Conservation (phyloP, 2,113 vertebrate species). For the Anolis carolinensis region DNA sequence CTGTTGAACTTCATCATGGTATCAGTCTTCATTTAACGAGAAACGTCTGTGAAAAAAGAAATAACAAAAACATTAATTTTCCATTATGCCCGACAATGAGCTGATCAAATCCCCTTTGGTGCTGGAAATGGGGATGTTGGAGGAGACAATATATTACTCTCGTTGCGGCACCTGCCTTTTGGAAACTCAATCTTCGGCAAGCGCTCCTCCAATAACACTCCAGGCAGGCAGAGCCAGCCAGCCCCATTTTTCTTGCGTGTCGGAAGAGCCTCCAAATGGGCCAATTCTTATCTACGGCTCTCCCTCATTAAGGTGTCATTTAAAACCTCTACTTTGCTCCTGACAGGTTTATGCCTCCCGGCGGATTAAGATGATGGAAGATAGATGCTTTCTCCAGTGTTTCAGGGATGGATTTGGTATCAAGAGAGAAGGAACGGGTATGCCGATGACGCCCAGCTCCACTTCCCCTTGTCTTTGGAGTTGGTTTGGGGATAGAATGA, state of each 20-base stretch:
- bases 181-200: conserved; percentile 32
- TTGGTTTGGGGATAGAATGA: too few relatives aligned
- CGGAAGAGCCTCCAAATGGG: conserved; percentile 40
- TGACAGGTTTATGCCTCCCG: conserved; percentile 41
- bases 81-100: neutral
- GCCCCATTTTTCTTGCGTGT: conserved; percentile 33
- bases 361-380: conserved; percentile 37
- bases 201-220: conserved; percentile 33
- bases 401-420: conserved; percentile 23
- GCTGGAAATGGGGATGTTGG: neutral
- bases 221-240: conserved; percentile 30
- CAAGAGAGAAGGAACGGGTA: conserved; percentile 8
- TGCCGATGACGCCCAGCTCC: too few relatives aligned
- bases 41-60: conserved; percentile 29
- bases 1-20: neutral
- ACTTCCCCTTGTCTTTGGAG: too few relatives aligned
- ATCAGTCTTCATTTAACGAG: conserved; percentile 5
- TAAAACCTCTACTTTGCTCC: conserved; percentile 34
- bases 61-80: conserved; percentile 16
- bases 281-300: conserved; percentile 48
- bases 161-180: conserved; percentile 45
- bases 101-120: conserved; percentile 26
- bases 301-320: conserved; percentile 50
- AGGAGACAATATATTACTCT: neutral
- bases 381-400: conserved; percentile 36